These are phyloP conservation scores for Sebastes steindachneri DNA, from an alignment of 2,797 vertebrate species.

Conservation along the genomic window DNA sequence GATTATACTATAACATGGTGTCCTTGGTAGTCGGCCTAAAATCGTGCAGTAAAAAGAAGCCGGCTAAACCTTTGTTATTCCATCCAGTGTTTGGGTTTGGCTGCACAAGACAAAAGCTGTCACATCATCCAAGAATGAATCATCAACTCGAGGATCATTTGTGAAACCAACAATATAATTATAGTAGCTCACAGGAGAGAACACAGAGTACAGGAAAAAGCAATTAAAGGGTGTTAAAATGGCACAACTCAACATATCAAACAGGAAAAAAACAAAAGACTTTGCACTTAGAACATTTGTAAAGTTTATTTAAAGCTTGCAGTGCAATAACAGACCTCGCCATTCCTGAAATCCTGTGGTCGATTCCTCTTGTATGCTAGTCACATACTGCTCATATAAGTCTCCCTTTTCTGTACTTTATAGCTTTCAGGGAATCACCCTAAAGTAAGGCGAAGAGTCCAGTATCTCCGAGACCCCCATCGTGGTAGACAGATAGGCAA, in stretches of 20 bases:
- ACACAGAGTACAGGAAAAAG: conserved; percentile 9
- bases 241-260: neutral
- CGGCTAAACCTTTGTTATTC: conserved; percentile 43
- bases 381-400: conserved; percentile 9
- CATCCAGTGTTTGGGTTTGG: conserved; percentile 39
- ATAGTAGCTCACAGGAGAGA: conserved; percentile 33
- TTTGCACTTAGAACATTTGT: neutral
- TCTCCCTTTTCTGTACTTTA: conserved; percentile 5
- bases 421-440: conserved; percentile 4
- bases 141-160: conserved; percentile 43
- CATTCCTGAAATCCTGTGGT: conserved; percentile 1
- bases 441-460: neutral
- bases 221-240: conserved; percentile 31
- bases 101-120: conserved; percentile 47
- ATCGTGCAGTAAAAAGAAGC: conserved; percentile 28
- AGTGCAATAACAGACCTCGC: neutral
- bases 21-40: conserved; percentile 32
- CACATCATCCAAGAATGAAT: conserved; percentile 47
- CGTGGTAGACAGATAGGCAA: conserved; percentile 10
- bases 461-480: conserved; percentile 4
- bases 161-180: conserved; percentile 49
- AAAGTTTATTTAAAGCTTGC: neutral
- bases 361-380: neutral
- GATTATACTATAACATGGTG: conserved; percentile 32
- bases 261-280: neutral